Base-by-base conservation (phyloP, 1,140 invertebrate species). In the Trichonephila clavipes region DNA sequence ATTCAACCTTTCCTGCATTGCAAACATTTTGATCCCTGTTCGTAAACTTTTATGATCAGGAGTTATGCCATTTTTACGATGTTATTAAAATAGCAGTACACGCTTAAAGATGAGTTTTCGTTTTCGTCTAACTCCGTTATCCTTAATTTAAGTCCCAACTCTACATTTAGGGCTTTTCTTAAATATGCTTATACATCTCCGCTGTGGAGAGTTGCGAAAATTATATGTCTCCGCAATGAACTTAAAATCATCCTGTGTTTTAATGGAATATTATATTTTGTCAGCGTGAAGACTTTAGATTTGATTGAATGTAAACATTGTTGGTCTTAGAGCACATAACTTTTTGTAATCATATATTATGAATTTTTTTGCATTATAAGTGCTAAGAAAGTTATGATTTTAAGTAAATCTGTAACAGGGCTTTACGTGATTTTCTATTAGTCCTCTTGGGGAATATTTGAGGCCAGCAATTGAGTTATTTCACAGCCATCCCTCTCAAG, bases 1-100 rank as follows among this genome's bases (percentile, higher is more conserved):
- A 81, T 81, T 81, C 77, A 81, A 90, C 44, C 8, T 19, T 28
- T 64, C 51, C 34, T 28, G 28, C 44, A n/a, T 69, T 34, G 8
- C 59, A 91, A 10, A 64, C 62, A 64, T 83, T 83, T 64, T 40
- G 77, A 85, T 91, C 58, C 1, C 40, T 64, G 89, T 91, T 24
- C 77, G 89, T 91, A 91, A 91, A 91, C 16, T 62, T 91, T 91
- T 91, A 91, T 40, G 90, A 91, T n/a, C n/a, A n/a, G n/a, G n/a
- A n/a, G n/a, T 2, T 40, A 28, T 7, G 58, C 59, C 1, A 91
- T 91, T 91, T n/a, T 91, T 91, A 91, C 59, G 90, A 91, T 64
- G 81, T 83, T 91, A 91, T 91, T 91, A 91, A 91, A 91, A 85
- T 44, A 77, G 90, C 59, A 64, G 77, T 83, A 85, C 85, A 91